Conservation (phyloP, 2,888 invertebrate genomes). For the Agrypnus murinus region DNA sequence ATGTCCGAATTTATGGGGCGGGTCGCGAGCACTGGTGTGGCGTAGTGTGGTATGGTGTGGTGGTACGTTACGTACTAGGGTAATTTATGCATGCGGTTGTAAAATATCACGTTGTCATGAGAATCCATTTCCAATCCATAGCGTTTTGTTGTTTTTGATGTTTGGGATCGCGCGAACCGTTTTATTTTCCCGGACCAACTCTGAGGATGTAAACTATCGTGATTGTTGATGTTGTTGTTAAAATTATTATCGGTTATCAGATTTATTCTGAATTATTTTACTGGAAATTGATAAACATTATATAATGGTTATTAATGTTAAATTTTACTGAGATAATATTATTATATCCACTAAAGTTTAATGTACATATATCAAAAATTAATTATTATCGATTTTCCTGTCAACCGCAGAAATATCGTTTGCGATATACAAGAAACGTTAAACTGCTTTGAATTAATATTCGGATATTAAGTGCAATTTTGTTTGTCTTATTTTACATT, state of each 20-base stretch:
- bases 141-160: slow-evolving; percentile 37
- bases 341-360: too few relatives aligned
- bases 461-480: too few relatives aligned
- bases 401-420: too few relatives aligned
- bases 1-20: slow-evolving; percentile 58
- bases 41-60: too few relatives aligned
- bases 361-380: too few relatives aligned
- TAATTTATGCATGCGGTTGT: slow-evolving; percentile 54
- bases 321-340: not conserved
- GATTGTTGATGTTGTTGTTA: not conserved
- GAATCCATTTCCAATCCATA: slow-evolving; percentile 53
- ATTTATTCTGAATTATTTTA: slow-evolving; percentile 20
- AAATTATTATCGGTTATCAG: slow-evolving; percentile 1
- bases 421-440: too few relatives aligned
- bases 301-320: not conserved
- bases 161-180: too few relatives aligned
- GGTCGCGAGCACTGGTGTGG: too few relatives aligned
- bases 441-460: too few relatives aligned
- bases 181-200: not conserved
- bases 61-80: slow-evolving; percentile 37
- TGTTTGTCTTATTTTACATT: too few relatives aligned
- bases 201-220: too few relatives aligned
- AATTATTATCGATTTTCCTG: too few relatives aligned
- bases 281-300: not conserved
- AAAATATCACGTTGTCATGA: slow-evolving; percentile 51